phyloP scores from a whole-genome alignment of 64 coral and sea anemone genomes.

The Stichodactyla mertensii region DNA sequence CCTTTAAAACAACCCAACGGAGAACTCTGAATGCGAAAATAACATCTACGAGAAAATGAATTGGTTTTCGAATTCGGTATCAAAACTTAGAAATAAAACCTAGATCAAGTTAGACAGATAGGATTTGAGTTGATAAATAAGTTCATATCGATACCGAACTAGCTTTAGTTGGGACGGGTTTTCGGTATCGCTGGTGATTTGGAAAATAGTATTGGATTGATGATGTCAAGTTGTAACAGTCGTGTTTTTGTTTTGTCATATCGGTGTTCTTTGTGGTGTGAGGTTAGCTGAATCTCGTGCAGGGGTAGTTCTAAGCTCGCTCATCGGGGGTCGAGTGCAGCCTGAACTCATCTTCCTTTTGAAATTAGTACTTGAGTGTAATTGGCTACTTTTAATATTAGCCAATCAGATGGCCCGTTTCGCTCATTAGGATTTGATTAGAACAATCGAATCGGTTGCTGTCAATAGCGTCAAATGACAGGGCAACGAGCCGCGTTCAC shows the following conservation, averaged over 20 bases:
- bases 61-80: neutral
- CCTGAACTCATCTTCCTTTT: constrained; percentile 60
- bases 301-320: constrained; percentile 16
- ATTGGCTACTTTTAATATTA: constrained; percentile 91
- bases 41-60: neutral
- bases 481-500: constrained; percentile 37
- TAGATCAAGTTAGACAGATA: too few species aligned
- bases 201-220: neutral
- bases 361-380: constrained; percentile 89
- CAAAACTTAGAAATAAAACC: neutral
- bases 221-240: neutral
- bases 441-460: constrained; percentile 94
- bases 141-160: neutral
- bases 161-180: neutral
- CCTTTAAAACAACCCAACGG: neutral
- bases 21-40: neutral
- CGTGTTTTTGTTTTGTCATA: constrained; percentile 4
- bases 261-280: neutral
- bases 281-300: neutral
- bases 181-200: neutral
- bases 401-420: constrained; percentile 68
- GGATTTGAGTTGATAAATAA: too few species aligned
- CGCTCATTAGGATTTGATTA: constrained; percentile 76
- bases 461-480: constrained; percentile 76
- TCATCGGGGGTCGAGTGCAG: constrained; percentile 33